These are phyloP conservation scores for Brevipalpus yothersi DNA, from an alignment of 1,140 invertebrate genomes.

Conservation along the genomic window DNA sequence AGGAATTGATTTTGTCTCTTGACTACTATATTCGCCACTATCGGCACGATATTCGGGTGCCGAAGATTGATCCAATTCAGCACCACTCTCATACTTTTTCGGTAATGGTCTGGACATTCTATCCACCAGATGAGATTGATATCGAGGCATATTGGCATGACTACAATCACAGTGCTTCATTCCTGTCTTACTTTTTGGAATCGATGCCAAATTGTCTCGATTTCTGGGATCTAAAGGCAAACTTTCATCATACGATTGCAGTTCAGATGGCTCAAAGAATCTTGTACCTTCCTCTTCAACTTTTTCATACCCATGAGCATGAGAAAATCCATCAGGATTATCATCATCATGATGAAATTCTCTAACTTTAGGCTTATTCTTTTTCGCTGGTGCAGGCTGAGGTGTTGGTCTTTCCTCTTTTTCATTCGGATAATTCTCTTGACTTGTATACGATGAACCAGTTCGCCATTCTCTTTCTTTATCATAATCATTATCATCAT, in stretches of 20 bases:
- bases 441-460: not conserved
- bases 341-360: not conserved
- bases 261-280: not conserved
- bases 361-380: not conserved
- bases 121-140: too few species aligned
- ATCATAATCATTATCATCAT: not conserved
- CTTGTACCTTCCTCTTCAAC: not conserved
- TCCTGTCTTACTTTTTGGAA: too few species aligned
- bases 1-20: too few species aligned
- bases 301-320: not conserved
- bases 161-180: too few species aligned
- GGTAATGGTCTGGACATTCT: too few species aligned
- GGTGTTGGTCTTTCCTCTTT: not conserved
- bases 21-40: too few species aligned
- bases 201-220: too few species aligned
- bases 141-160: too few species aligned
- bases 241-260: not conserved
- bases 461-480: not conserved
- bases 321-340: not conserved
- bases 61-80: too few species aligned
- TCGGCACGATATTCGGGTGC: too few species aligned
- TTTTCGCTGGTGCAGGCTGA: not conserved
- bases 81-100: too few species aligned
- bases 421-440: not conserved
- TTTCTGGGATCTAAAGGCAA: too few species aligned